A percentile compares a stretch with the other conserved stretches of the same genome.
These are phyloP conservation scores for Muscicapa comitata DNA, from an alignment of 2,797 vertebrate species.

Conservation along the genomic window DNA sequence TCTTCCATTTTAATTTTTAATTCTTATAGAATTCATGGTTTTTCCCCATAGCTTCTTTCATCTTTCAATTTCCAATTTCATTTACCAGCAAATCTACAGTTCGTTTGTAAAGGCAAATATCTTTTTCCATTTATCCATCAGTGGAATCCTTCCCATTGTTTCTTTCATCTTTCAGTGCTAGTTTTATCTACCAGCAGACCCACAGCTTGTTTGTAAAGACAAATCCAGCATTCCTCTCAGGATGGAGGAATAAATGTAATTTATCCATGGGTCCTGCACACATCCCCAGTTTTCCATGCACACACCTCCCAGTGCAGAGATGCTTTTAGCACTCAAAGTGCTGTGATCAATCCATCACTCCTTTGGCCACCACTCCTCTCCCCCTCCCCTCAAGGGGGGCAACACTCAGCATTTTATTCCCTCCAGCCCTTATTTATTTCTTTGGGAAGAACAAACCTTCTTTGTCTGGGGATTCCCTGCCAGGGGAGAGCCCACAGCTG, in stretches of 20 bases:
- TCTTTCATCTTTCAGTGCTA: too few species aligned
- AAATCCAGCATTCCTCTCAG: background rate
- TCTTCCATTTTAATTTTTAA: too few species aligned
- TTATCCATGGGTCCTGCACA: background rate
- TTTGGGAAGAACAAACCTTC: constrained; percentile 24
- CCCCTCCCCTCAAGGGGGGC: background rate
- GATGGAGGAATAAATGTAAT: background rate
- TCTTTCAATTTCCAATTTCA: too few species aligned
- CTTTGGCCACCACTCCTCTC: background rate
- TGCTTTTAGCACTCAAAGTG: background rate
- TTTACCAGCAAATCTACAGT: too few species aligned
- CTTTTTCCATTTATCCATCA: too few species aligned
- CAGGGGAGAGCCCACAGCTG: background rate
- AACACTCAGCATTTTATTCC: background rate
- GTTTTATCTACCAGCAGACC: too few species aligned
- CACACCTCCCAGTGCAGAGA: background rate
- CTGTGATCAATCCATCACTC: background rate
- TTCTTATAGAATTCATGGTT: too few species aligned
- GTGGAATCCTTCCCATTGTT: too few species aligned
- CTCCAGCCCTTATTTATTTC: background rate
- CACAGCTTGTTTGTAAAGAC: too few species aligned
- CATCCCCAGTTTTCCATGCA: background rate
- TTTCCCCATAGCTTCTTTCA: too few species aligned
- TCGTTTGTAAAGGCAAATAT: too few species aligned
- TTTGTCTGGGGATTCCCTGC: constrained; percentile 35